Percentiles rank a stretch among this genome's conserved stretches.
phyloP scores from a whole-genome alignment of 2,888 invertebrate genomes.

The Tipula lateralis region DNA sequence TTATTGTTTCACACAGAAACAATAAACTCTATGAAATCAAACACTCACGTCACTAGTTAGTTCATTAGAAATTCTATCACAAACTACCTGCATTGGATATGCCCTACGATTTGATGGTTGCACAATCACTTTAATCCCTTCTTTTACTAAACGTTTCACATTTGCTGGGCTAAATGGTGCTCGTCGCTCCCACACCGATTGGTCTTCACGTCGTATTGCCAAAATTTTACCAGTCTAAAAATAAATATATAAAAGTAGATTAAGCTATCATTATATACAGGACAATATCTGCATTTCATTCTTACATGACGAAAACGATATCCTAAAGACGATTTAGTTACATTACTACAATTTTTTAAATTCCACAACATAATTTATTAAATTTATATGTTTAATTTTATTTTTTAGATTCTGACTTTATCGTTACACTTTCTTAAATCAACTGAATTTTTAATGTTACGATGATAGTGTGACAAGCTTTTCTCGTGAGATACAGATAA shows the following conservation, averaged over 20 bases:
- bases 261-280: background rate
- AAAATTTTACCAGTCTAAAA: constrained; percentile 63
- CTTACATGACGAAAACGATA: background rate
- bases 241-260: constrained; percentile 33
- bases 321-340: background rate
- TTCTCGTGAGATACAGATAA: background rate
- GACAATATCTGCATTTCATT: background rate
- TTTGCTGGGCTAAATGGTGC: constrained; percentile 92
- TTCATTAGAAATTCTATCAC: background rate
- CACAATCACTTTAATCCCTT: constrained; percentile 91
- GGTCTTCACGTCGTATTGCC: constrained; percentile 86
- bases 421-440: background rate
- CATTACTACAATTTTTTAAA: background rate
- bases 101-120: constrained; percentile 97
- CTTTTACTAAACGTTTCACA: constrained; percentile 78
- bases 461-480: background rate
- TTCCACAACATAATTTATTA: background rate
- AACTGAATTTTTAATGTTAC: background rate
- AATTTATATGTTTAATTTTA: background rate
- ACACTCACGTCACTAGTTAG: background rate
- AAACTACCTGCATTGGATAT: constrained; percentile 84
- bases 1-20: background rate
- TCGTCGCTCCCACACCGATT: constrained; percentile 92
- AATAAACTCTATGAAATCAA: background rate
- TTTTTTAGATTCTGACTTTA: background rate